A percentile compares a stretch with the other conserved stretches of the same genome.
phyloP scores from a whole-genome alignment of 2,797 vertebrate genomes.

The Iguana delicatissima region DNA sequence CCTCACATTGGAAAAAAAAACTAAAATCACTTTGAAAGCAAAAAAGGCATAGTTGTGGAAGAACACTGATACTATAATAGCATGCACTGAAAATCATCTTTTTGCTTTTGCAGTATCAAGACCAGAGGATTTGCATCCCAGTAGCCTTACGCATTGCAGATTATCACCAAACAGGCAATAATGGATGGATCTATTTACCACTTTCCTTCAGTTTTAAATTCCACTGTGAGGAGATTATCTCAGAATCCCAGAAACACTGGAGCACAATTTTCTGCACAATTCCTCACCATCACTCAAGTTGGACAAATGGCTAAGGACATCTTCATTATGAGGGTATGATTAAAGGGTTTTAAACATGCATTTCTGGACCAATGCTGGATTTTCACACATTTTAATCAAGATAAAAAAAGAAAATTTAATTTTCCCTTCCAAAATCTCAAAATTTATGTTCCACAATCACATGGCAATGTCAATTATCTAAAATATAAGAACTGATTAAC shows the following conservation, averaged over 20 bases:
- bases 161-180: neutral
- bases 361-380: neutral
- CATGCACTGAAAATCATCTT: neutral
- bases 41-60: neutral
- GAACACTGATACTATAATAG: neutral
- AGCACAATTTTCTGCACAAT: neutral
- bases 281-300: neutral
- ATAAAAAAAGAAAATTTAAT: neutral
- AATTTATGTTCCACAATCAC: conserved; percentile 19
- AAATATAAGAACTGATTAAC: neutral
- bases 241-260: no score
- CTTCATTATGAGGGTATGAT: neutral
- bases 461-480: neutral
- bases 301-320: neutral
- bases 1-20: neutral
- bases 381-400: neutral
- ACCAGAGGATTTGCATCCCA: neutral
- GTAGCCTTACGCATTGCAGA: neutral
- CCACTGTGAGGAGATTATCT: no score
- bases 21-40: neutral
- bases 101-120: neutral
- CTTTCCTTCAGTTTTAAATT: neutral
- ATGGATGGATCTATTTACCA: neutral
- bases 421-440: neutral
- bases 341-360: neutral